phyloP scores from a whole-genome alignment of 2,888 invertebrate genomes.

The Alitta virens region DNA sequence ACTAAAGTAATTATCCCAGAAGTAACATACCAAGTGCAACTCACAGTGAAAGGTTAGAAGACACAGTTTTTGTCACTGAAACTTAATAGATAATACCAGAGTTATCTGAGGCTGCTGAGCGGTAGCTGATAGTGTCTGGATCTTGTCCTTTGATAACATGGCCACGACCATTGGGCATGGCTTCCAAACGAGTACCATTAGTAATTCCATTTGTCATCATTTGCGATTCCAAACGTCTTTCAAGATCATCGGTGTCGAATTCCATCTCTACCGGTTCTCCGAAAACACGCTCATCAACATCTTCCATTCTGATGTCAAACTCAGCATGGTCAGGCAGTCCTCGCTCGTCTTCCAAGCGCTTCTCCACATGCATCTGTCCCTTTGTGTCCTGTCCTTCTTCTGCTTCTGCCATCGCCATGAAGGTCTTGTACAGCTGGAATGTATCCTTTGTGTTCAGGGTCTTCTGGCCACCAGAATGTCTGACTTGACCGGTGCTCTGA shows the following conservation, averaged over 20 bases:
- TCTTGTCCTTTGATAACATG: constrained; percentile 12
- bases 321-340: constrained; percentile 3
- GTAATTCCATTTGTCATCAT: not conserved
- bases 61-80: not conserved
- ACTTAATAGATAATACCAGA: constrained; percentile 10
- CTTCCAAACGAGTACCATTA: not conserved
- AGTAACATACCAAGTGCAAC: too few relatives aligned
- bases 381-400: constrained; percentile 22
- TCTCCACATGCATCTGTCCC: constrained; percentile 4
- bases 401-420: constrained; percentile 49
- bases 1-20: too few relatives aligned
- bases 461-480: constrained; percentile 4
- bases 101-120: constrained; percentile 11
- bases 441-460: constrained; percentile 48
- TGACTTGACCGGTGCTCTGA: not conserved
- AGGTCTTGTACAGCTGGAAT: constrained; percentile 50
- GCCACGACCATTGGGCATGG: constrained; percentile 8
- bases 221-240: not conserved
- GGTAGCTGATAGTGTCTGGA: constrained; percentile 16
- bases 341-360: constrained; percentile 10
- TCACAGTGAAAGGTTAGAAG: too few relatives aligned
- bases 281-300: constrained; percentile 7
- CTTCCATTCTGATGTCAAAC: constrained; percentile 10
- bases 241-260: constrained; percentile 5
- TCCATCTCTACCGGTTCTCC: not conserved